phyloP scores from a whole-genome alignment of 2,797 vertebrate genomes.

The Cygnus olor region DNA sequence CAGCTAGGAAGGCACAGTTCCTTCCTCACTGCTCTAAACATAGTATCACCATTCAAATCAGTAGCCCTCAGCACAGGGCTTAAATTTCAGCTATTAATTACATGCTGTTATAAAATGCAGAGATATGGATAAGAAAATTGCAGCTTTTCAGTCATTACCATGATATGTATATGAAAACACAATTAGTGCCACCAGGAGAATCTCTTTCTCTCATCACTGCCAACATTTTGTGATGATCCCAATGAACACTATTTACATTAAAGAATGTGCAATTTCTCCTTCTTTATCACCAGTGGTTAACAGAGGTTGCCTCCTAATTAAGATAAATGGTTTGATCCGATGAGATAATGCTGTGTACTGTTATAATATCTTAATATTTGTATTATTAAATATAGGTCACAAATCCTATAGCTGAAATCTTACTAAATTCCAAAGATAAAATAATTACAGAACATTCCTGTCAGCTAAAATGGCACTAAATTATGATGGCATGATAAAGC shows the following conservation, averaged over 20 bases:
- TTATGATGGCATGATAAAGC: neutral
- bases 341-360: neutral
- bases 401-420: neutral
- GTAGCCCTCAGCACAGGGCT: neutral
- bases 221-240: neutral
- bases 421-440: neutral
- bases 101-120: neutral
- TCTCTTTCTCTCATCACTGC: neutral
- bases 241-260: neutral
- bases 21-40: neutral
- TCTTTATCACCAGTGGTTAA: neutral
- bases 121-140: neutral
- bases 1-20: neutral
- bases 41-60: neutral
- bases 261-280: neutral
- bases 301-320: neutral
- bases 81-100: conserved; percentile 18
- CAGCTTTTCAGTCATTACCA: neutral
- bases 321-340: neutral
- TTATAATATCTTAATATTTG: neutral
- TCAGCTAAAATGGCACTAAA: neutral
- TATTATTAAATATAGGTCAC: neutral
- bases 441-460: neutral
- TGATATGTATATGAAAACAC: neutral
- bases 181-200: neutral